Evolutionary conservation across 2,113 vertebrate genomes (phyloP), one percentile per base, ranked within the genome.

Genomic region (Myotis lucifugus): DNA sequence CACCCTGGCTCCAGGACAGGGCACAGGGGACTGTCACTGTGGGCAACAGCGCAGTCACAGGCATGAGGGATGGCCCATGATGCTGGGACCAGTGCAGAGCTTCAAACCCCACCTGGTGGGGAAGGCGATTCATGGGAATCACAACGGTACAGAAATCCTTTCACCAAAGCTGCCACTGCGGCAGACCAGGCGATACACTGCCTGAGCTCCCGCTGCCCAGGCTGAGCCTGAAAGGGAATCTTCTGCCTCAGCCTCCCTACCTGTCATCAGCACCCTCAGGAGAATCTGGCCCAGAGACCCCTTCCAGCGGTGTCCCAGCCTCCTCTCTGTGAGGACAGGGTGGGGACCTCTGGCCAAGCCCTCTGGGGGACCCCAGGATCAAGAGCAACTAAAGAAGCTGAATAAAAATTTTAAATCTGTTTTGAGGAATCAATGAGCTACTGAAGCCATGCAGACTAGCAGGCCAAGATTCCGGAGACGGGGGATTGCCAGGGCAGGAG

Each of bases 381-480:
- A 10, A 54, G 56, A 69, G 72, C 52, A 34, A 25, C 66, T 2
- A 4, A 6, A 48, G 29, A n/a, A 46, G 37, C 32, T 14, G 21
- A 15, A 1, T 4, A 18, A 15, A 5, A 48, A 6, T 14, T 34
- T 25, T 2, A 19, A n/a, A 34, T 67, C 29, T 29, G 64, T 34
- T 19, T 8, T 17, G 42, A 48, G 40, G 42, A 82, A 10, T 61
- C 79, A 69, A 56, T 70, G 85, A 74, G 50, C 52, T 7, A 15
- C 40, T 4, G 50, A 52, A 69, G 86, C 69, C 8, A 17, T 0
- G 2, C 3, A 2, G 42, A 67, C 4, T 0, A 1, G 23, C n/a
- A 5, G 54, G 89, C 88, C 52, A 18, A 18, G 74, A 56, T 11
- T 76, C 79, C n/a, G 13, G 74, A 6, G 64, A 8, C 0, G 17